These are phyloP conservation scores for Platycheirus rosarum DNA, from an alignment of 2,888 invertebrate species.

Conservation along the genomic window DNA sequence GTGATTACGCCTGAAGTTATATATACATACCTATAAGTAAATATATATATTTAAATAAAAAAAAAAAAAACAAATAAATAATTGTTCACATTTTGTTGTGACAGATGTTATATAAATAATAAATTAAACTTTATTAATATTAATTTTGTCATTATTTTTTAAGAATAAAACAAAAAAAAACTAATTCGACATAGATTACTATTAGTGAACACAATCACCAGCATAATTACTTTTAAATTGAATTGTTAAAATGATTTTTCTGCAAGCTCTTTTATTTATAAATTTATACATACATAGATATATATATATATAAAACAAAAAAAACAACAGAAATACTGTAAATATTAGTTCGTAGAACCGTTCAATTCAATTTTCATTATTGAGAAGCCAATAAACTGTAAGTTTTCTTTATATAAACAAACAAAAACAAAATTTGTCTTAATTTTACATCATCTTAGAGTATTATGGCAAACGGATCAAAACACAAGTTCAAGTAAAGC, in stretches of 20 bases:
- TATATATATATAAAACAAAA: conserved; percentile 27
- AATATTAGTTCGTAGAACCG: conserved; percentile 68
- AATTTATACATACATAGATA: conserved; percentile 57
- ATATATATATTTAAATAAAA: conserved; percentile 22
- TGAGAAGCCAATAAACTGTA: conserved; percentile 73
- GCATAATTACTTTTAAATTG: conserved; percentile 41
- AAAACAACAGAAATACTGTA: conserved; percentile 46
- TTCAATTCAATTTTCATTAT: conserved; percentile 72
- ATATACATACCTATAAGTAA: too few species aligned
- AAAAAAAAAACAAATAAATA: conserved; percentile 24
- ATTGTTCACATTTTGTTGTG: conserved; percentile 51
- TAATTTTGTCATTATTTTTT: conserved; percentile 56
- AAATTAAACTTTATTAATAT: conserved; percentile 44
- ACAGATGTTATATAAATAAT: conserved; percentile 47
- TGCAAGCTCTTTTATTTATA: conserved; percentile 43
- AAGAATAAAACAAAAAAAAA: conserved; percentile 19
- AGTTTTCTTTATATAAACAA: conserved; percentile 71
- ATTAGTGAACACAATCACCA: conserved; percentile 54
- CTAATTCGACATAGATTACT: conserved; percentile 50
- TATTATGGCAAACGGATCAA: too few species aligned
- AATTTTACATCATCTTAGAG: too few species aligned
- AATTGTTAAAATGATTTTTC: conserved; percentile 51
- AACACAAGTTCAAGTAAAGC: too few species aligned
- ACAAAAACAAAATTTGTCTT: conserved; percentile 33
- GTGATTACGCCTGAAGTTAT: conserved; percentile 51